phyloP scores from a whole-genome alignment of 2,888 invertebrate species.

The Melipona bicolor region DNA sequence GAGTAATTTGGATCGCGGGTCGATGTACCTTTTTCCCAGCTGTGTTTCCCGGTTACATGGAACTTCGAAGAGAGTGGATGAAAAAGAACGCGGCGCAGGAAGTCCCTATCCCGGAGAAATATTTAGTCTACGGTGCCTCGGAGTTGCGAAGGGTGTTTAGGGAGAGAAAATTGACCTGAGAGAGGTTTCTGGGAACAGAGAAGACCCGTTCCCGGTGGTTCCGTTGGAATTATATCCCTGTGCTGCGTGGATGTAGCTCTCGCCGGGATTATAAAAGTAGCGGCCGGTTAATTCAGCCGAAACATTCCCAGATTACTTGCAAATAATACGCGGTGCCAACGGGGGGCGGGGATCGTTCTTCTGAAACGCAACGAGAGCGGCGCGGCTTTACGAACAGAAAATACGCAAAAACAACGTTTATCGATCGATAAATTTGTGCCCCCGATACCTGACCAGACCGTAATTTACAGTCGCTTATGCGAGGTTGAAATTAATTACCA shows the following conservation, averaged over 20 bases:
- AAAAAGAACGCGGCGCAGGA: background rate
- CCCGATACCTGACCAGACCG: conserved; percentile 36
- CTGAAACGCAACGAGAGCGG: background rate
- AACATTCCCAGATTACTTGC: background rate
- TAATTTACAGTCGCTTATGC: conserved; percentile 58
- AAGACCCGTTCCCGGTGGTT: background rate
- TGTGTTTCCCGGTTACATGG: background rate
- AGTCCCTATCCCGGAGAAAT: conserved; percentile 3
- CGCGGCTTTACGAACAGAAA: conserved; percentile 2
- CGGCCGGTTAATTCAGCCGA: background rate
- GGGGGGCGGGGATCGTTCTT: background rate
- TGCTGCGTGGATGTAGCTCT: background rate
- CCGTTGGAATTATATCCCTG: background rate
- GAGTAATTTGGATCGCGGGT: background rate
- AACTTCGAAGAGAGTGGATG: background rate
- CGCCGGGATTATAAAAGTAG: background rate
- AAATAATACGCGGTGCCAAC: background rate
- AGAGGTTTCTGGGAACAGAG: background rate
- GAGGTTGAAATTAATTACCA: conserved; percentile 59
- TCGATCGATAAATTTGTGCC: conserved; percentile 43
- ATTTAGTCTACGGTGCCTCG: background rate
- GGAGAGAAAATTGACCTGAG: conserved; percentile 14
- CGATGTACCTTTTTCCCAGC: background rate
- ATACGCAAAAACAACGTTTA: conserved; percentile 27
- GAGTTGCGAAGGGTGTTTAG: background rate